Conservation (phyloP, 2,113 vertebrate genomes). For the Sylvietta virens region DNA sequence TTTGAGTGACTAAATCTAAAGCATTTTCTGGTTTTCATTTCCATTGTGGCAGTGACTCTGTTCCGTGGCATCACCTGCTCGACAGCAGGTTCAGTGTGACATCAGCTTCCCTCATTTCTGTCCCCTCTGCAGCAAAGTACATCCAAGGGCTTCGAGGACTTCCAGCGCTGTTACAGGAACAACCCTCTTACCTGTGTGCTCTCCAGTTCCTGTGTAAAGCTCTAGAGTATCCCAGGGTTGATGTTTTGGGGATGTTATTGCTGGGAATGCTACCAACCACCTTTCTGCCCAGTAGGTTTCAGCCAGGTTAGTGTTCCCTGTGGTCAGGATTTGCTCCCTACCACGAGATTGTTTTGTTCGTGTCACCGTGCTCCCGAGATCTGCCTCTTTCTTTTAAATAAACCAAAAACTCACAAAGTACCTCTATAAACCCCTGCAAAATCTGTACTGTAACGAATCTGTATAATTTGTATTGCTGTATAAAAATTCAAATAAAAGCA, state of each 20-base stretch:
- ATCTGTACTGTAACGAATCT: constrained; percentile 41
- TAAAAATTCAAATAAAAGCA: constrained; percentile 26
- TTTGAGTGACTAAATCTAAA: not conserved
- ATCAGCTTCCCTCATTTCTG: not conserved
- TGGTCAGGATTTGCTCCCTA: not conserved
- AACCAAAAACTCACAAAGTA: constrained; percentile 51
- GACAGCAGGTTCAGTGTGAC: not conserved
- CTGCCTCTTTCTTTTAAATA: constrained; percentile 21
- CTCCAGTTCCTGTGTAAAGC: not conserved
- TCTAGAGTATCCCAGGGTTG: not conserved
- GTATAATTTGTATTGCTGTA: constrained; percentile 50
- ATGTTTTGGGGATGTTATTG: not conserved
- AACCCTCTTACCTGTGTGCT: not conserved
- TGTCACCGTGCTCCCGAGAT: constrained; percentile 3
- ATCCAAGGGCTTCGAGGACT: not conserved
- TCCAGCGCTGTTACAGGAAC: not conserved
- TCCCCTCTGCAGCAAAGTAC: not conserved
- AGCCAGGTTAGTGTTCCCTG: not conserved
- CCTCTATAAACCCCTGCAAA: constrained; percentile 39
- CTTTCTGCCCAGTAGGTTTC: not conserved
- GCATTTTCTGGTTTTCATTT: not conserved
- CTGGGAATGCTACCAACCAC: not conserved
- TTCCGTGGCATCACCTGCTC: fast-evolving
- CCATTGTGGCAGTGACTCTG: not conserved
- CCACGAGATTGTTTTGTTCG: not conserved